phyloP scores from a whole-genome alignment of 2,888 invertebrate genomes.

The Schrankia costaestrigalis region DNA sequence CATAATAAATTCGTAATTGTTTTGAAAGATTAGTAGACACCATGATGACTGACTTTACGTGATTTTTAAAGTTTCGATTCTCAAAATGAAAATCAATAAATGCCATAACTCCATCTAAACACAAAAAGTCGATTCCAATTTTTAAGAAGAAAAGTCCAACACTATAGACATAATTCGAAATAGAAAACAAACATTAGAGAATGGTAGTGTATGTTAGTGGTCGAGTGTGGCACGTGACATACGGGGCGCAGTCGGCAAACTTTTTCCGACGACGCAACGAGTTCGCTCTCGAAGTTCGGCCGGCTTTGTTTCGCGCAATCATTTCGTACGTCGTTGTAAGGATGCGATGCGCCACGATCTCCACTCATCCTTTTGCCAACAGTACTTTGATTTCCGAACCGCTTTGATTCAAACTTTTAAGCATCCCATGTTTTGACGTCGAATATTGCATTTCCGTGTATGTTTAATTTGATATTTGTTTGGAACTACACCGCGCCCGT shows the following conservation, averaged over 20 bases:
- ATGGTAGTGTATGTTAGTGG: conserved; percentile 29
- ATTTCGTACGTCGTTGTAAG: conserved; percentile 75
- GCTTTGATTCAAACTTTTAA: conserved; percentile 78
- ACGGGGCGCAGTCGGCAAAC: conserved; percentile 57
- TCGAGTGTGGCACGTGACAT: conserved; percentile 35
- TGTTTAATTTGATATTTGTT: conserved; percentile 69
- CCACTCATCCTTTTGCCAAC: conserved; percentile 66
- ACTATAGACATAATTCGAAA: conserved; percentile 1
- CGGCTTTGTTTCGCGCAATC: conserved; percentile 72
- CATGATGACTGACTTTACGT: no score
- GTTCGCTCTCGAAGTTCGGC: conserved; percentile 56
- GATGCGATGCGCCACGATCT: conserved; percentile 61
- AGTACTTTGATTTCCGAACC: conserved; percentile 72
- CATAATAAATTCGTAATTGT: not conserved
- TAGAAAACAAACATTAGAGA: conserved; percentile 17
- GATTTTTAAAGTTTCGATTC: no score
- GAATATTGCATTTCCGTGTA: conserved; percentile 73
- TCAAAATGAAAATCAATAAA: no score
- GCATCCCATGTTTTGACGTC: conserved; percentile 66
- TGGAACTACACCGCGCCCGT: conserved; percentile 45
- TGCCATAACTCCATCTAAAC: no score
- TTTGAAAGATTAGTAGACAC: not conserved
- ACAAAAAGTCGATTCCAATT: not conserved
- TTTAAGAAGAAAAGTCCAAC: not conserved
- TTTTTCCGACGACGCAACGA: conserved; percentile 60